Evolutionary conservation across 2,797 vertebrate genomes (phyloP).

Genomic region (Centroberyx gerrardi): DNA sequence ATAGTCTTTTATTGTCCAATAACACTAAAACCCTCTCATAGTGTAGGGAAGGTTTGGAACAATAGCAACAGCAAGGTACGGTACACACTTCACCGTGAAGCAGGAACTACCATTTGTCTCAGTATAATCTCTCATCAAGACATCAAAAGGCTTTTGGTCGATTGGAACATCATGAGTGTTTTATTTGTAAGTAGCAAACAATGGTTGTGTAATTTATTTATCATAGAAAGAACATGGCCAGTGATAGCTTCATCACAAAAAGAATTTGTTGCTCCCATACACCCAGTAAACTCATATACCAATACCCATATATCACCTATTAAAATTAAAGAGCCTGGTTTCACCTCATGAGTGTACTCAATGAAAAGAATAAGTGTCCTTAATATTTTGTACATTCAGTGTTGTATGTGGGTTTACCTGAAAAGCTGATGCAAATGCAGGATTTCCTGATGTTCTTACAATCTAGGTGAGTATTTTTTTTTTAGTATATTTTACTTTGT

Average conservation of each 20-base stretch:
- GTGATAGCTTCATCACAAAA: background rate
- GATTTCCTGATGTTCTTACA: too few species aligned
- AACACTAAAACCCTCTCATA: background rate
- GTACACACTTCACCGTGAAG: slow-evolving; percentile 26
- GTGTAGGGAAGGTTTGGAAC: background rate
- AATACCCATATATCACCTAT: background rate
- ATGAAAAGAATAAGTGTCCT: too few species aligned
- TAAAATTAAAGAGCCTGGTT: background rate
- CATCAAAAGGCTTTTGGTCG: slow-evolving; percentile 50
- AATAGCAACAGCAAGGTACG: slow-evolving; percentile 5
- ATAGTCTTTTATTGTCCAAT: background rate
- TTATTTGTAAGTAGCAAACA: slow-evolving; percentile 6
- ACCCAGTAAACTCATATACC: too few species aligned
- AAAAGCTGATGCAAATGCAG: too few species aligned
- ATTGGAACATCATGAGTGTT: slow-evolving; percentile 32
- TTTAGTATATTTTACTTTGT: too few species aligned
- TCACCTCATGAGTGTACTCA: too few species aligned
- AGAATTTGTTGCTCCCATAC: background rate
- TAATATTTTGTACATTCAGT: too few species aligned
- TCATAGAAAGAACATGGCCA: background rate
- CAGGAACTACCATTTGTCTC: slow-evolving; percentile 39
- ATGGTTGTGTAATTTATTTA: background rate
- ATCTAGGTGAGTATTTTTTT: too few species aligned
- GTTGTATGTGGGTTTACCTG: too few species aligned
- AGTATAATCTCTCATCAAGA: slow-evolving; percentile 17